These are phyloP conservation scores for Thamnaconus septentrionalis DNA, from an alignment of 2,113 vertebrate species.

Conservation along the genomic window DNA sequence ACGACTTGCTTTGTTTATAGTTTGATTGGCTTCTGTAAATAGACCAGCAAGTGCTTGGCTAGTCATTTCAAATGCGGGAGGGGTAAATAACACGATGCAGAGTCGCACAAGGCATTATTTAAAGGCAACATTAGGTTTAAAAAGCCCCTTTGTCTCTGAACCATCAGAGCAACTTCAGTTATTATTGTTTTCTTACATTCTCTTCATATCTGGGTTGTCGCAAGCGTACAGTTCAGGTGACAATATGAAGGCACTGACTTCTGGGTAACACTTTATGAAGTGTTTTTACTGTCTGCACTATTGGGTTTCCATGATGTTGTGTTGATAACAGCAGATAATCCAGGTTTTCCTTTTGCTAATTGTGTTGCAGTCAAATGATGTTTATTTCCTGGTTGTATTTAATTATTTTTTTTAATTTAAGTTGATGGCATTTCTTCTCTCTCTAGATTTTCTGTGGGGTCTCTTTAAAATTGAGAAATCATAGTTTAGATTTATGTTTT, in stretches of 20 bases:
- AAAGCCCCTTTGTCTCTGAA: not conserved
- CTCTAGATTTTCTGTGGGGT: not conserved
- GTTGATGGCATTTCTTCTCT: not conserved
- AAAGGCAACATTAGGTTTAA: not conserved
- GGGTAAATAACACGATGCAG: constrained; percentile 40
- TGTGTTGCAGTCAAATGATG: no score
- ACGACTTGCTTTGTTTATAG: constrained; percentile 24
- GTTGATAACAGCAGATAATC: not conserved
- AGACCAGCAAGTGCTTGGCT: constrained; percentile 31
- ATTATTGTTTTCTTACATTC: not conserved
- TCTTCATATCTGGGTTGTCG: constrained; percentile 15
- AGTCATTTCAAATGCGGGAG: constrained; percentile 18
- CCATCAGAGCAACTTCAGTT: constrained; percentile 1
- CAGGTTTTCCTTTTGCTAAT: no score
- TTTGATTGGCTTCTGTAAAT: constrained; percentile 8
- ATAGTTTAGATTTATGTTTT: no score
- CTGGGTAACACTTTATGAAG: no score
- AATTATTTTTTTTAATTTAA: constrained; percentile 28
- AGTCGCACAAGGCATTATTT: not conserved
- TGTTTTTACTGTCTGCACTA: constrained; percentile 26
- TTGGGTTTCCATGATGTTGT: constrained; percentile 6
- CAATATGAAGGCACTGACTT: no score
- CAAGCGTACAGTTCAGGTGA: constrained; percentile 9
- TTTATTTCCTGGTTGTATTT: constrained; percentile 19
- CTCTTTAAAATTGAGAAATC: no score